These are phyloP conservation scores for Aelia acuminata DNA, from an alignment of 2,888 invertebrate species.

Conservation along the genomic window DNA sequence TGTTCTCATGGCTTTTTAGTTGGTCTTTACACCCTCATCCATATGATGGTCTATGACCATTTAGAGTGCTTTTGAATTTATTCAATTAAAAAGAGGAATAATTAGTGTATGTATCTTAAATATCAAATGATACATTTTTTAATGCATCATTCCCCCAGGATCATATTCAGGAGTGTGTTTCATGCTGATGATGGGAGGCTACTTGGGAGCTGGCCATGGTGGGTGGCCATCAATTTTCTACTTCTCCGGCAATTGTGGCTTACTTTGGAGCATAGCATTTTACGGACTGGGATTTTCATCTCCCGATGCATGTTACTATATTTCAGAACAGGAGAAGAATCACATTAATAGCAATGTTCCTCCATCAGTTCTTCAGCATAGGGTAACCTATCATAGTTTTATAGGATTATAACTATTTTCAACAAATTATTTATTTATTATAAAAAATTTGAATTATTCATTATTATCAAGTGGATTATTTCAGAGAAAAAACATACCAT, in stretches of 20 bases:
- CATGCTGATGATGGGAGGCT: conserved; percentile 9
- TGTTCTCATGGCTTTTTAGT: too few species aligned
- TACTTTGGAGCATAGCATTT: conserved; percentile 8
- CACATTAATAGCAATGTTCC: not conserved
- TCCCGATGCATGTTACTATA: not conserved
- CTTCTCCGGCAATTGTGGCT: not conserved
- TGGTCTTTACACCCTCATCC: too few species aligned
- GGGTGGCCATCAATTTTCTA: conserved; percentile 6
- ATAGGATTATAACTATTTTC: too few species aligned
- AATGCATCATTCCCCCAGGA: not conserved
- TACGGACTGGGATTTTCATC: not conserved
- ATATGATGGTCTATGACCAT: too few species aligned
- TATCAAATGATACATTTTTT: not conserved
- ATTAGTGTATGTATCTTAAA: too few species aligned
- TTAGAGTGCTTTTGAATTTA: too few species aligned
- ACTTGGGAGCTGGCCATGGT: not conserved
- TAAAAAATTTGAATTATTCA: too few species aligned
- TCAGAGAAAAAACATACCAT: not conserved
- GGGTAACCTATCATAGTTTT: too few species aligned
- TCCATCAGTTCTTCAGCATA: not conserved
- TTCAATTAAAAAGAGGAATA: too few species aligned
- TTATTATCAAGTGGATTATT: not conserved
- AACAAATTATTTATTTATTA: too few species aligned
- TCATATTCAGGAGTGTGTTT: not conserved
- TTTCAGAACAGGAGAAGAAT: conserved; percentile 19